Percentiles rank a stretch among this genome's conserved stretches.
Conservation (phyloP, 2,113 vertebrate species). For the Neogobius melanostomus region DNA sequence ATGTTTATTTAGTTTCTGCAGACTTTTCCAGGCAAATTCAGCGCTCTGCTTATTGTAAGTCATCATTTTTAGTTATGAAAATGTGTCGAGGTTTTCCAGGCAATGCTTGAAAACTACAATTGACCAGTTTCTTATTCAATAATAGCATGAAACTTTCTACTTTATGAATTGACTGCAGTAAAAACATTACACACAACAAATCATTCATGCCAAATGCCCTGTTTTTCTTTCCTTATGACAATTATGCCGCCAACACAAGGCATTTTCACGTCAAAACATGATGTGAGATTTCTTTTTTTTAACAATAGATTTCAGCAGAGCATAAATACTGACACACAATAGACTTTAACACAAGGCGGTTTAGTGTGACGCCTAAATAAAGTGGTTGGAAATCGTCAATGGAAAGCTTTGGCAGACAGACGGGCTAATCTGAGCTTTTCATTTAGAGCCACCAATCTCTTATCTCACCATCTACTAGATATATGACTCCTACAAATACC, state of each 20-base stretch:
- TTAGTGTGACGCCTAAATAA: not conserved
- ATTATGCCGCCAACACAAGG: no score
- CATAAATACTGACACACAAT: no score
- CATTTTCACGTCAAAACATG: no score
- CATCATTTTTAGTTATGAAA: not conserved
- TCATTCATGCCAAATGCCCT: no score
- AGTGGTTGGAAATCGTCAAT: constrained; percentile 18
- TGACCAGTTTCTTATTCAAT: no score
- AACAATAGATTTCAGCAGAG: no score
- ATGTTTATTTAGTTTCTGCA: not conserved
- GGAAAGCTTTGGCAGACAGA: constrained; percentile 26
- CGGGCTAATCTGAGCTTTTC: constrained; percentile 52
- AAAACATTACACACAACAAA: no score
- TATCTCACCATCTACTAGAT: constrained; percentile 17
- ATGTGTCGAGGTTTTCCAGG: not conserved
- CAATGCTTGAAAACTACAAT: no score
- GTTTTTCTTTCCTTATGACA: no score
- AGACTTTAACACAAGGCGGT: not conserved
- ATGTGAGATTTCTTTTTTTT: no score
- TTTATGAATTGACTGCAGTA: not conserved
- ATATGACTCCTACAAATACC: not conserved
- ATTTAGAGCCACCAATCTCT: constrained; percentile 9
- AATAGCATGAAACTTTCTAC: no score
- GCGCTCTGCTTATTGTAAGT: not conserved
- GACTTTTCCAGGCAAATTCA: not conserved